Percentiles rank a stretch among this genome's conserved stretches.
Evolutionary conservation across 30 jellyfish, hydroid and myxozoan species (phyloP).

Genomic region (Cassiopea andromeda): DNA sequence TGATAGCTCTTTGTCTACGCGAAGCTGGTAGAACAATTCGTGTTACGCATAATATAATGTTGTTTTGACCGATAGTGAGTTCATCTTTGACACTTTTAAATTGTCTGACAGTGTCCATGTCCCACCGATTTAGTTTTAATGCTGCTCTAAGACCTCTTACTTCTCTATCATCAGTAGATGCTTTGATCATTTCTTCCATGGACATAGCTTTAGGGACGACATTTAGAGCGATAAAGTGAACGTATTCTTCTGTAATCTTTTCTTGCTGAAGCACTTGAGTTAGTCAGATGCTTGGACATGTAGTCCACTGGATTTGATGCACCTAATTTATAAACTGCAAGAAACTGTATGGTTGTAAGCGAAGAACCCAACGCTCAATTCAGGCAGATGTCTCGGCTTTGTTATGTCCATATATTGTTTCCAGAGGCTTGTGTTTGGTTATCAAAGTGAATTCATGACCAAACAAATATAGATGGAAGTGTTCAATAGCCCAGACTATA

Average conservation of each 20-base stretch:
- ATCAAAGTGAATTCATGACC: slow-evolving; percentile 8
- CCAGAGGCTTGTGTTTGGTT: slow-evolving; percentile 54
- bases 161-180: background rate
- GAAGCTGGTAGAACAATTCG: background rate
- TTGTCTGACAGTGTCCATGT: too few relatives aligned
- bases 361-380: slow-evolving; percentile 29
- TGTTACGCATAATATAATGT: too few relatives aligned
- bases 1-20: background rate
- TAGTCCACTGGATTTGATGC: background rate
- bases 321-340: slow-evolving; percentile 14
- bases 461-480: slow-evolving; percentile 12
- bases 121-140: slow-evolving; percentile 1
- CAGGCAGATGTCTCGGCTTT: slow-evolving; percentile 33
- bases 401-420: background rate
- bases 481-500: slow-evolving; percentile 39
- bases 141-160: slow-evolving; percentile 4
- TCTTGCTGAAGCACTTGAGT: background rate
- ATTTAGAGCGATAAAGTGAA: background rate
- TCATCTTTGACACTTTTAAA: too few relatives aligned
- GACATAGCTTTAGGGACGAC: too few relatives aligned
- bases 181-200: background rate
- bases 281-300: slow-evolving; percentile 27
- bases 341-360: background rate
- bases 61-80: too few relatives aligned
- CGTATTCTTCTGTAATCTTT: background rate